phyloP scores from a whole-genome alignment of 1,140 invertebrate genomes.

The Philotrypesis tridentata region DNA sequence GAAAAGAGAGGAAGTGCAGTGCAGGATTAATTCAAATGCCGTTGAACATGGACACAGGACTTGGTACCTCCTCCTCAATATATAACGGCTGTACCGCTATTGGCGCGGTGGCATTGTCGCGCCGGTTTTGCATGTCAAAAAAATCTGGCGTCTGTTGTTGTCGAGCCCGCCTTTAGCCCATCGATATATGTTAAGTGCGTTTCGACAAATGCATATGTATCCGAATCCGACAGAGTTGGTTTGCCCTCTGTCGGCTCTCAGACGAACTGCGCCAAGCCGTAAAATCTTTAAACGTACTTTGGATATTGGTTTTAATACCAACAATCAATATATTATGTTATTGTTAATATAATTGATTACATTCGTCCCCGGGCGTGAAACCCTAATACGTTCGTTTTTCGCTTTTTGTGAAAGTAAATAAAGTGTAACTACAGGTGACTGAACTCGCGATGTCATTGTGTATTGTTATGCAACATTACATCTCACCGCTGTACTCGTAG shows the following conservation, averaged over 20 bases:
- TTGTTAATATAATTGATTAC: too few species aligned
- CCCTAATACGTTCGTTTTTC: too few species aligned
- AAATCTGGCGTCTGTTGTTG: background rate
- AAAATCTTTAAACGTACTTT: too few species aligned
- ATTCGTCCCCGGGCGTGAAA: too few species aligned
- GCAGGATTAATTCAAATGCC: constrained; percentile 11
- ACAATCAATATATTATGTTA: too few species aligned
- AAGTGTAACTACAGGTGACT: too few species aligned
- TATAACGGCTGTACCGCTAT: background rate
- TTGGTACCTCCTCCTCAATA: background rate
- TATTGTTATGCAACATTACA: too few species aligned
- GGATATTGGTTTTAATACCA: too few species aligned
- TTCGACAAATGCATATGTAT: background rate
- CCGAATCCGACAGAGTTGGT: background rate
- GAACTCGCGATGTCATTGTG: too few species aligned
- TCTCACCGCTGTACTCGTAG: too few species aligned
- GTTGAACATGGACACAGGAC: background rate
- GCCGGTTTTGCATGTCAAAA: constrained; percentile 17
- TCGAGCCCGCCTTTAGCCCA: background rate
- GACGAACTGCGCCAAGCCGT: background rate
- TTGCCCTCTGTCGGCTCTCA: background rate
- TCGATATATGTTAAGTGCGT: background rate
- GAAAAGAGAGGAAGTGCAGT: background rate
- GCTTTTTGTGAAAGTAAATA: too few species aligned
- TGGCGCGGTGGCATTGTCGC: background rate